These are phyloP conservation scores for Chrysolina haemoptera DNA, from an alignment of 2,888 invertebrate genomes.

Conservation along the genomic window DNA sequence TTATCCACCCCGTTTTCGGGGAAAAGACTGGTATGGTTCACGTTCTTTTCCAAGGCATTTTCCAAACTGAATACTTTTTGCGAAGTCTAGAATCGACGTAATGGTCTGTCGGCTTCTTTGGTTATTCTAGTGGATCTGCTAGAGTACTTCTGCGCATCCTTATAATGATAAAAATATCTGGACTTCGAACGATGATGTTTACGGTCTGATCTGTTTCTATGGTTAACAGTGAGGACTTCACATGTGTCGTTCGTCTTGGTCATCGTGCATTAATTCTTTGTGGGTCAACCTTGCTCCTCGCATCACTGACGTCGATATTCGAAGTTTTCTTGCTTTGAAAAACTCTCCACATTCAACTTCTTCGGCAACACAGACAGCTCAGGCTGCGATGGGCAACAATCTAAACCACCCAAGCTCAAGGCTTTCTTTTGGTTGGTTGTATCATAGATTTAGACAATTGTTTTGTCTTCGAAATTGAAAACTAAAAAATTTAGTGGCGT, in stretches of 20 bases:
- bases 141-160: too few species aligned
- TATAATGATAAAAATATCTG: slow-evolving; percentile 7
- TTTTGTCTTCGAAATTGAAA: too few species aligned
- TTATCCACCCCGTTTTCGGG: slow-evolving; percentile 35
- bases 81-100: slow-evolving; percentile 49
- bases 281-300: slow-evolving; percentile 26
- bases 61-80: slow-evolving; percentile 54
- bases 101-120: slow-evolving; percentile 27
- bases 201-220: slow-evolving; percentile 12
- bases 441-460: too few species aligned
- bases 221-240: slow-evolving; percentile 11
- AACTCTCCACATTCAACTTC: too few species aligned
- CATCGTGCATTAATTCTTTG: slow-evolving; percentile 48
- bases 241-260: slow-evolving; percentile 27
- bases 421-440: too few species aligned
- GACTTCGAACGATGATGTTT: slow-evolving; percentile 24
- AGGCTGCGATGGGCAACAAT: too few species aligned
- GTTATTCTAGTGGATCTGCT: too few species aligned
- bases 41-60: slow-evolving; percentile 53
- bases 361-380: too few species aligned
- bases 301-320: slow-evolving; percentile 20
- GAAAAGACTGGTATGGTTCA: slow-evolving; percentile 52
- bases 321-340: slow-evolving; percentile 33
- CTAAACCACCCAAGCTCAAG: too few species aligned
- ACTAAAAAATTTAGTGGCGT: too few species aligned